Evolutionary conservation across 2,797 vertebrate genomes (phyloP).

Genomic region (Cossypha caffra): DNA sequence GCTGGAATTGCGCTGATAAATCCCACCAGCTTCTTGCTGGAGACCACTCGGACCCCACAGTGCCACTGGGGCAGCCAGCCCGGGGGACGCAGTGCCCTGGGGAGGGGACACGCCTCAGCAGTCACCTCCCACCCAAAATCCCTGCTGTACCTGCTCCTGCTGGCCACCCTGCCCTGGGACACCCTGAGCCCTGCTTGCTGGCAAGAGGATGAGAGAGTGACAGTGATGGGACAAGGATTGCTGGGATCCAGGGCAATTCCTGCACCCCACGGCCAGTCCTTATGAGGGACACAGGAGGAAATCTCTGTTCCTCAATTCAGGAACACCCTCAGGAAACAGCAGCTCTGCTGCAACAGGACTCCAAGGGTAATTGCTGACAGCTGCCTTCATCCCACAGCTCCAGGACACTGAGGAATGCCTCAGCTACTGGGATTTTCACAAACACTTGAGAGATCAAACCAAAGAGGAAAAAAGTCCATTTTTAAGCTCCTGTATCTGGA

Average conservation of each 20-base stretch:
- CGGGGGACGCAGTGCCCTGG: conserved; percentile 94
- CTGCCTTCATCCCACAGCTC: background rate
- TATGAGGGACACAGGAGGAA: background rate
- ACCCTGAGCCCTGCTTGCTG: background rate
- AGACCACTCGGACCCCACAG: conserved; percentile 94
- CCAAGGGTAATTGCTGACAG: background rate
- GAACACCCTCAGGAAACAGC: background rate
- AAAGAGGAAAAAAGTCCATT: background rate
- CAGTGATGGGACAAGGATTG: background rate
- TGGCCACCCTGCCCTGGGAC: background rate
- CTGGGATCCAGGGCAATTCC: background rate
- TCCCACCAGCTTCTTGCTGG: conserved; percentile 96
- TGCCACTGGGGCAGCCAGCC: conserved; percentile 99
- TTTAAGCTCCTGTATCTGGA: background rate
- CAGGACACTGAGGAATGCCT: background rate
- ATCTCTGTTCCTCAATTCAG: background rate
- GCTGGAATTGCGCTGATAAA: conserved; percentile 99
- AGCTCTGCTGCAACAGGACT: background rate
- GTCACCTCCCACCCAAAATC: background rate
- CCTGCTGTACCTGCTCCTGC: background rate
- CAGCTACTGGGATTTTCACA: background rate
- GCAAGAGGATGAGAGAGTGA: background rate
- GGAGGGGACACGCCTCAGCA: background rate
- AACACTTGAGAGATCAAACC: background rate
- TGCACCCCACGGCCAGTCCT: background rate